Percentiles rank a stretch among this genome's conserved stretches.
Evolutionary conservation across 1,140 invertebrate genomes (phyloP).

Genomic region (Achroia grisella): DNA sequence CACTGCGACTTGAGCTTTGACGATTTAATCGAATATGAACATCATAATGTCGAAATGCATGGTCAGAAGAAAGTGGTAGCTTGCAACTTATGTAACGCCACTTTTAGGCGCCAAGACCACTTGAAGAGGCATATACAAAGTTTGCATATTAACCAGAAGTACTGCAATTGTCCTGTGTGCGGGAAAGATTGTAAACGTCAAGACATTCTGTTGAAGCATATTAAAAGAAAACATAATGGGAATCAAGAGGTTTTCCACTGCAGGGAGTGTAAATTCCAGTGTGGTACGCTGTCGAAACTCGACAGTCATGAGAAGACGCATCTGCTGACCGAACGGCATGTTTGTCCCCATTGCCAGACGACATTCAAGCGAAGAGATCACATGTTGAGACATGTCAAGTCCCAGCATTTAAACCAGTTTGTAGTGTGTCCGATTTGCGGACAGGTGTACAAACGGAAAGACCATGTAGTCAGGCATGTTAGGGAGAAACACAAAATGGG

Average conservation of each 20-base stretch:
- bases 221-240: slow-evolving; percentile 27
- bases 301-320: slow-evolving; percentile 30
- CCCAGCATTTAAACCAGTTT: slow-evolving; percentile 28
- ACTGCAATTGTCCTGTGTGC: slow-evolving; percentile 27
- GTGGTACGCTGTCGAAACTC: slow-evolving; percentile 18
- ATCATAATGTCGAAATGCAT: slow-evolving; percentile 25
- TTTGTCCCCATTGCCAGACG: slow-evolving; percentile 29
- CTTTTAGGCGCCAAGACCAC: slow-evolving; percentile 34
- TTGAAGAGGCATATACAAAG: slow-evolving; percentile 36
- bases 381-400: slow-evolving; percentile 42
- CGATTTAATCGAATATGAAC: slow-evolving; percentile 18
- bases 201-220: slow-evolving; percentile 29
- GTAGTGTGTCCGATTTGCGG: slow-evolving; percentile 31
- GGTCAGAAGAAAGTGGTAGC: slow-evolving; percentile 16
- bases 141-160: slow-evolving; percentile 25
- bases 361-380: slow-evolving; percentile 43
- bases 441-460: slow-evolving; percentile 36
- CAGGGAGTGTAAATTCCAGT: slow-evolving; percentile 24
- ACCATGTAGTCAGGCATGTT: slow-evolving; percentile 39
- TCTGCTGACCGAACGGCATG: slow-evolving; percentile 16
- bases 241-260: slow-evolving; percentile 21
- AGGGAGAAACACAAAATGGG: slow-evolving; percentile 44
- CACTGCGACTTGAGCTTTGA: slow-evolving; percentile 20
- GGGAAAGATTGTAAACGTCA: slow-evolving; percentile 22
- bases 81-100: slow-evolving; percentile 23